Percentiles rank a stretch among this genome's conserved stretches.
These are phyloP conservation scores for Menidia beryllina DNA, from an alignment of 2,113 vertebrate species.

Conservation along the genomic window DNA sequence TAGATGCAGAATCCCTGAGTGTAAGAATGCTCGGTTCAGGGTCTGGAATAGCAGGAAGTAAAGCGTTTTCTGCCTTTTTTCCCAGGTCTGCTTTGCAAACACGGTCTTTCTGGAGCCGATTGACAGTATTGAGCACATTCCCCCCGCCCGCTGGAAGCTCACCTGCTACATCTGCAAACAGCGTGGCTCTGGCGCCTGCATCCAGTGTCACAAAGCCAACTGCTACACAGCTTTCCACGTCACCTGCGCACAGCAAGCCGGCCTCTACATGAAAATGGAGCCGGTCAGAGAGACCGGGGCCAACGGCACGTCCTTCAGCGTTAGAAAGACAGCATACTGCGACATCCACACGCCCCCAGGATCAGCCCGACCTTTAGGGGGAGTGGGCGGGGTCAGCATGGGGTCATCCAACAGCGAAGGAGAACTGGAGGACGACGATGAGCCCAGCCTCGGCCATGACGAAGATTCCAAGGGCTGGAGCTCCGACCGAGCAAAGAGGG, in stretches of 20 bases:
- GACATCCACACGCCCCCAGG: constrained; percentile 97
- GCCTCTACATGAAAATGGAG: constrained; percentile 99
- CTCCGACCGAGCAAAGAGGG: constrained; percentile 96
- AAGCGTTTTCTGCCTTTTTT: background rate
- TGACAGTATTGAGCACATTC: constrained; percentile 99
- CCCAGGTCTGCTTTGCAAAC: constrained; percentile 96
- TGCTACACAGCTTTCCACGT: constrained; percentile 99
- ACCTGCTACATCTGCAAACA: constrained; percentile 99
- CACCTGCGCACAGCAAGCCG: constrained; percentile 97
- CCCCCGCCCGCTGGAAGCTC: constrained; percentile 96
- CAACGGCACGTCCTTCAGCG: constrained; percentile 96
- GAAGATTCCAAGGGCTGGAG: constrained; percentile 97
- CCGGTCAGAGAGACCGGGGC: constrained; percentile 95
- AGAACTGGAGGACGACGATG: constrained; percentile 94
- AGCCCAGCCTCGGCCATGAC: constrained; percentile 90
- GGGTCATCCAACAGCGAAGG: constrained; percentile 93
- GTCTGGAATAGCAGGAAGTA: too few species aligned
- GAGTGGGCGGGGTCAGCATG: constrained; percentile 77
- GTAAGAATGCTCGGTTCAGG: background rate
- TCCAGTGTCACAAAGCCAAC: constrained; percentile 99
- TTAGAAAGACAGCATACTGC: constrained; percentile 98
- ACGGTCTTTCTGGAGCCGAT: constrained; percentile 99
- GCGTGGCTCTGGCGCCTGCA: constrained; percentile 95
- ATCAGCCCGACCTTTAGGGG: constrained; percentile 83
- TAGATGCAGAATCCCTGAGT: background rate